Evolutionary conservation across 2,113 vertebrate genomes (phyloP).

Genomic region (Ptilonorhynchus violaceus): DNA sequence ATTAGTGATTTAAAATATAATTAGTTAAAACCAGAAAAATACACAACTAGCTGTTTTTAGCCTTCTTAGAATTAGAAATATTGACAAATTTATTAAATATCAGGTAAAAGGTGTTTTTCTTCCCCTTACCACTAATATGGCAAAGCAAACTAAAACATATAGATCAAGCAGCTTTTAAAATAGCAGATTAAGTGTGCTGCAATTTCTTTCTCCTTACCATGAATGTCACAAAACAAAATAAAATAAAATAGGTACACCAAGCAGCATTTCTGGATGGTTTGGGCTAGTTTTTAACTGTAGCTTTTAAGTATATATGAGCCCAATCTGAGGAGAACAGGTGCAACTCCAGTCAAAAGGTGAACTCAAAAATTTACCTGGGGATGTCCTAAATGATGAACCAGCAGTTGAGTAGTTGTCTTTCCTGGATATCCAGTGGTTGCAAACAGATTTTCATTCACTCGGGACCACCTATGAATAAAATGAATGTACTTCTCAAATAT

Average conservation of each 20-base stretch:
- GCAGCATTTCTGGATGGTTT: not conserved
- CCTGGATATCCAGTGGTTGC: slow-evolving; percentile 95
- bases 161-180: not conserved
- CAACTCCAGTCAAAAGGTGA: not conserved
- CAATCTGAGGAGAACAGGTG: not conserved
- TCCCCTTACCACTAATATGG: not conserved
- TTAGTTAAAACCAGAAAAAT: not conserved
- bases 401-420: slow-evolving; percentile 86
- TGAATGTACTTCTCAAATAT: not conserved
- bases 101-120: not conserved
- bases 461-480: slow-evolving; percentile 84
- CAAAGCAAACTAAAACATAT: not conserved
- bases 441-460: slow-evolving; percentile 89
- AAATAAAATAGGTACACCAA: not conserved
- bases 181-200: not conserved
- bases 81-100: not conserved
- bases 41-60: not conserved
- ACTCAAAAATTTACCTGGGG: slow-evolving; percentile 81
- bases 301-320: not conserved
- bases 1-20: not conserved
- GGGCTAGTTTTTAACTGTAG: not conserved
- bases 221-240: not conserved
- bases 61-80: not conserved
- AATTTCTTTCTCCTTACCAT: not conserved
- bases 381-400: slow-evolving; percentile 94